These are phyloP conservation scores for Reticulitermes lucifugus DNA, from an alignment of 2,888 invertebrate species.

Conservation along the genomic window DNA sequence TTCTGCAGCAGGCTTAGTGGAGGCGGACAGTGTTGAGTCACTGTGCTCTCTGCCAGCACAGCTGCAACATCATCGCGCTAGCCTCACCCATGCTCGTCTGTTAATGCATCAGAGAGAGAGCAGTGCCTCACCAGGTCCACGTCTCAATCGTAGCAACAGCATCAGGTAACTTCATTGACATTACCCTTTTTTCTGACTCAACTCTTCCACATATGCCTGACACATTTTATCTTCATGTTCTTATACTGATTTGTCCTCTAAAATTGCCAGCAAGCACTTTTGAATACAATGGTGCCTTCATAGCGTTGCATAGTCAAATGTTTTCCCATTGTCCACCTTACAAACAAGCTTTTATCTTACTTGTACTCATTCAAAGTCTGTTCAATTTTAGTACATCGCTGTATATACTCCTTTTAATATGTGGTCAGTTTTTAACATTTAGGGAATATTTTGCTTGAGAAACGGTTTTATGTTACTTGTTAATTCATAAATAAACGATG, in stretches of 20 bases:
- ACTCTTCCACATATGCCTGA: neutral
- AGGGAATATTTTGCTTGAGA: too few relatives aligned
- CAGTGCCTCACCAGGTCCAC: constrained; percentile 60
- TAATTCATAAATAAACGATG: too few relatives aligned
- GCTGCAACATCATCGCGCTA: constrained; percentile 75
- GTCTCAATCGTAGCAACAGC: constrained; percentile 91
- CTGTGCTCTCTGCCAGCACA: constrained; percentile 71
- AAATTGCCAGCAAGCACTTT: neutral
- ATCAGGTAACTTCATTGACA: constrained; percentile 79
- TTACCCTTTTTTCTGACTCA: neutral
- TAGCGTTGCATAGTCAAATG: neutral
- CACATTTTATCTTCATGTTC: neutral
- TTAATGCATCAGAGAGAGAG: constrained; percentile 68
- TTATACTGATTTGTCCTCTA: neutral
- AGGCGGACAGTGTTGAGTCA: constrained; percentile 86
- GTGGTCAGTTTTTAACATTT: too few relatives aligned
- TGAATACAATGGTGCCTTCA: neutral
- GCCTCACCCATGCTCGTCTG: constrained; percentile 72
- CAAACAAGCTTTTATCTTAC: too few relatives aligned
- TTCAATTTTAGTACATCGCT: too few relatives aligned
- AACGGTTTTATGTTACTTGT: too few relatives aligned
- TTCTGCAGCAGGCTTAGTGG: constrained; percentile 60
- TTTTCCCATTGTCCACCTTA: neutral
- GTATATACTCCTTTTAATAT: too few relatives aligned
- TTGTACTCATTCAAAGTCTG: too few relatives aligned